Conservation (phyloP, 1,140 invertebrate genomes). For the Bemisia tabaci region DNA sequence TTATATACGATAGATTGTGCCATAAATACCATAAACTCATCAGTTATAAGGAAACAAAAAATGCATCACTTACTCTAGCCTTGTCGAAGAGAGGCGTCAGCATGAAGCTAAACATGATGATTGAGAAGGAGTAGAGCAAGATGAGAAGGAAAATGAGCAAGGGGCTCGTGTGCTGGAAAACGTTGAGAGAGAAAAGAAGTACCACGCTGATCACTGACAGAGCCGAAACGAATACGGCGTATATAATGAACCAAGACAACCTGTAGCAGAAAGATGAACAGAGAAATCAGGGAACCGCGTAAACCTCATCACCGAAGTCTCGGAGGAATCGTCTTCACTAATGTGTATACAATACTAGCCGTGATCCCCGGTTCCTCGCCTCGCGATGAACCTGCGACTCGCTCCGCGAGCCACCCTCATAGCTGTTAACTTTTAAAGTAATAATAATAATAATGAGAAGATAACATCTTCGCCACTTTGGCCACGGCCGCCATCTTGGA, state of each 20-base stretch:
- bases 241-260: slow-evolving; percentile 73
- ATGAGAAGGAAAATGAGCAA: slow-evolving; percentile 64
- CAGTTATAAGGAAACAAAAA: too few species aligned
- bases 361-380: too few species aligned
- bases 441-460: too few species aligned
- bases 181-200: slow-evolving; percentile 52
- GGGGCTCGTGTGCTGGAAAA: slow-evolving; percentile 64
- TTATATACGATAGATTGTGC: too few species aligned
- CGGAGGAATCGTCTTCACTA: too few species aligned
- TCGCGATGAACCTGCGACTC: too few species aligned
- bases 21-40: too few species aligned
- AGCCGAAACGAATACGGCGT: slow-evolving; percentile 54
- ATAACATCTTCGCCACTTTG: too few species aligned
- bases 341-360: too few species aligned
- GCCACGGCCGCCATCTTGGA: too few species aligned
- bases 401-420: too few species aligned
- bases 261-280: slow-evolving; percentile 57
- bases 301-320: slow-evolving; percentile 78
- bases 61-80: slow-evolving; percentile 54
- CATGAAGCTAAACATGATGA: slow-evolving; percentile 71
- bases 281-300: slow-evolving; percentile 71
- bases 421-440: too few species aligned
- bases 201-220: slow-evolving; percentile 51
- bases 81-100: slow-evolving; percentile 76
- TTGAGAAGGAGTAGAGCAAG: slow-evolving; percentile 61